These are phyloP conservation scores for Hypselothyrea guttata DNA, from an alignment of 2,888 invertebrate genomes.

Conservation along the genomic window DNA sequence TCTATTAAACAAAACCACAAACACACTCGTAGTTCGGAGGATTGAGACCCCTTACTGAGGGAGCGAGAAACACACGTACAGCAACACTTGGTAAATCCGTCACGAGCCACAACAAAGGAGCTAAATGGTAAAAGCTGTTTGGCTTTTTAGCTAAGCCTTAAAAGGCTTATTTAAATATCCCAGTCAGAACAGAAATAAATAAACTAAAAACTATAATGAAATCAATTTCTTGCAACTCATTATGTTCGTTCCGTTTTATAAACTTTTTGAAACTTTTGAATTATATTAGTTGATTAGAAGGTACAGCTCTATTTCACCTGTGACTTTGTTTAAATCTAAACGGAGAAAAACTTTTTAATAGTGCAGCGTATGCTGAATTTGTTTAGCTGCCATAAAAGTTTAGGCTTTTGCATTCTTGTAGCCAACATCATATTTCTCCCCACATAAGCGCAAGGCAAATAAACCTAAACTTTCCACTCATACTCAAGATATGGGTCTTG, in stretches of 20 bases:
- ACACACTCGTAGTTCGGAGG: not conserved
- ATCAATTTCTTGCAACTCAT: slow-evolving; percentile 4
- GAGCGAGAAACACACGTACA: not conserved
- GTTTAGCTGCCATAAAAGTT: slow-evolving; percentile 60
- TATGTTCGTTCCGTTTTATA: not conserved
- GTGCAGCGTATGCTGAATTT: slow-evolving; percentile 62
- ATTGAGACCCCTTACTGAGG: too few species aligned
- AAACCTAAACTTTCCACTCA: slow-evolving; percentile 53
- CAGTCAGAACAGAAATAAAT: slow-evolving; percentile 3
- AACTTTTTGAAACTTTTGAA: slow-evolving; percentile 1
- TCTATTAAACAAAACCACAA: slow-evolving; percentile 26
- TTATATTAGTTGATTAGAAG: slow-evolving; percentile 7
- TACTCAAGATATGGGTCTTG: slow-evolving; percentile 5
- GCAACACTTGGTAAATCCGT: slow-evolving; percentile 32
- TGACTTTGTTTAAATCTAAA: too few species aligned
- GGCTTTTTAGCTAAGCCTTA: slow-evolving; percentile 36
- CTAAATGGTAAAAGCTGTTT: slow-evolving; percentile 52
- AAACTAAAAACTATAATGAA: slow-evolving; percentile 5
- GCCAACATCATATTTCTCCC: slow-evolving; percentile 9
- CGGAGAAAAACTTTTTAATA: slow-evolving; percentile 65
- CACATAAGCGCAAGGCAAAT: slow-evolving; percentile 71
- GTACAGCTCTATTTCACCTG: slow-evolving; percentile 9
- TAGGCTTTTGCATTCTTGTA: slow-evolving; percentile 26
- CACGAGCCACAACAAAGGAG: slow-evolving; percentile 56
- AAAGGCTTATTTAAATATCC: slow-evolving; percentile 19